Evolutionary conservation across 2,888 invertebrate species (phyloP).

Genomic region (Ommatoiulus sabulosus): DNA sequence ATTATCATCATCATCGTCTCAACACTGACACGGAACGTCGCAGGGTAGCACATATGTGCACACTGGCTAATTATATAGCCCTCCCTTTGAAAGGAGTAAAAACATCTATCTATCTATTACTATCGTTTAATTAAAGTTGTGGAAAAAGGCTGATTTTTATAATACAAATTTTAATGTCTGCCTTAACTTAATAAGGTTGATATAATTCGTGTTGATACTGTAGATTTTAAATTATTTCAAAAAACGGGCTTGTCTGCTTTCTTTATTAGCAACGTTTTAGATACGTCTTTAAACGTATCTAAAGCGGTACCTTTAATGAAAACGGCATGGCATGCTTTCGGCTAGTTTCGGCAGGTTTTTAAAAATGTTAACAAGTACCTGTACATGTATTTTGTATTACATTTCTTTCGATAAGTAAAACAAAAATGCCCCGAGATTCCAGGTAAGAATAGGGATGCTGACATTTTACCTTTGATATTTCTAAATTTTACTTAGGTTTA

Average conservation of each 20-base stretch:
- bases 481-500: background rate
- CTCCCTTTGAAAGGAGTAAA: too few species aligned
- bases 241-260: background rate
- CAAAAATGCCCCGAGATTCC: slow-evolving; percentile 54
- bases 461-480: background rate
- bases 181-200: background rate
- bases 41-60: too few species aligned
- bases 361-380: background rate
- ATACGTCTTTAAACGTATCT: background rate
- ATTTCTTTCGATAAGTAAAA: background rate
- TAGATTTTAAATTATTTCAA: background rate
- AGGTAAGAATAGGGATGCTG: slow-evolving; percentile 32
- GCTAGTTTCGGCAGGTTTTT: background rate
- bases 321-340: background rate
- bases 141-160: background rate
- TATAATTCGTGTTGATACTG: background rate
- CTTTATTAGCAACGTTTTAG: background rate
- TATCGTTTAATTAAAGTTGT: background rate
- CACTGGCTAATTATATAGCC: too few species aligned
- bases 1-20: too few species aligned
- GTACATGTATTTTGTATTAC: background rate
- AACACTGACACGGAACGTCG: too few species aligned
- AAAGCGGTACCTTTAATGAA: background rate
- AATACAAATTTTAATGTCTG: background rate
- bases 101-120: too few species aligned